Conservation (phyloP, 2,888 invertebrate genomes). For the Baccha elongata region DNA sequence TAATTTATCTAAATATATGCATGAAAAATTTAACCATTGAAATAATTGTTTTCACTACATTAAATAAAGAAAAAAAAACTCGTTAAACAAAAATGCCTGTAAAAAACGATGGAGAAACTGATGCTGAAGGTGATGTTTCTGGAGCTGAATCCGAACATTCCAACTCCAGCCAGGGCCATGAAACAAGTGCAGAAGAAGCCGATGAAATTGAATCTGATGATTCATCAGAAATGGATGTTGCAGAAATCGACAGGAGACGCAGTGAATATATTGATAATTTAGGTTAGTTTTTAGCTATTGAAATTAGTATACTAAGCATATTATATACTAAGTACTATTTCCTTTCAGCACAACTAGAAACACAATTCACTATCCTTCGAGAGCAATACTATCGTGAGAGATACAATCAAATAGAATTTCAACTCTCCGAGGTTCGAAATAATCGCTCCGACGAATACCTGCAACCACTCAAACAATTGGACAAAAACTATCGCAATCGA, state of each 20-base stretch:
- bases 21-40: no score
- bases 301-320: neutral
- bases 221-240: constrained; percentile 95
- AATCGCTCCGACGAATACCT: constrained; percentile 95
- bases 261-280: constrained; percentile 93
- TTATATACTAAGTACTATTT: neutral
- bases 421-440: constrained; percentile 92
- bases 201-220: constrained; percentile 93
- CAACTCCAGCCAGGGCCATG: constrained; percentile 87
- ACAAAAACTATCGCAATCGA: constrained; percentile 92
- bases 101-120: constrained; percentile 86
- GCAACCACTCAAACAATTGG: constrained; percentile 91
- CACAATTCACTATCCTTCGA: constrained; percentile 92
- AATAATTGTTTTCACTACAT: neutral
- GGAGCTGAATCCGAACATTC: constrained; percentile 88
- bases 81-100: constrained; percentile 84
- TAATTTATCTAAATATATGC: neutral
- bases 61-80: neutral
- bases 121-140: constrained; percentile 86
- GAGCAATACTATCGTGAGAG: constrained; percentile 95
- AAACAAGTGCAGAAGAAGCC: constrained; percentile 88
- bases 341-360: constrained; percentile 89
- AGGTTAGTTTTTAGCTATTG: constrained; percentile 79
- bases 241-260: constrained; percentile 92
- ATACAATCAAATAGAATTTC: constrained; percentile 90